Evolutionary conservation across 1,140 invertebrate species (phyloP), one percentile per base, ranked within the genome.

Genomic region (Philotrypesis tridentata): DNA sequence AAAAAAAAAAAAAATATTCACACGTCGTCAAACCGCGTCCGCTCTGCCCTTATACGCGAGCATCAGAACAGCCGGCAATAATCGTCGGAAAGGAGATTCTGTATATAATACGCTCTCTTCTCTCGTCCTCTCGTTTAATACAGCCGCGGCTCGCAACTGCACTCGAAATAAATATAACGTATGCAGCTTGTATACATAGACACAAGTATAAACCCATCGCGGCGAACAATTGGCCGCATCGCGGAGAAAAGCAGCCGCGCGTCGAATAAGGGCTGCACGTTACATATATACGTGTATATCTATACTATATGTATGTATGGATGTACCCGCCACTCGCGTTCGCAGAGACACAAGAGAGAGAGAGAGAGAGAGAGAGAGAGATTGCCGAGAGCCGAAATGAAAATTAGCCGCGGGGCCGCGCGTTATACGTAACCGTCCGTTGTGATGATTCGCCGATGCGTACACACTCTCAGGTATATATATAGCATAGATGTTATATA

Each of bases 381-480:
- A n/a, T n/a, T n/a, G n/a, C n/a, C n/a, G 48, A 14, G 48, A n/a
- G n/a, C 8, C 33, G 40, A 29, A 31, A 73, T 43, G 40, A 55
- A 73, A 71, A 73, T 73, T 73, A 55, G 71, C 71, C 40, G 48
- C 25, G 37, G 43, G 17, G 17, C 23, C 12, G 17, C 14, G 25
- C 14, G n/a, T n/a, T n/a, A n/a, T n/a, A n/a, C n/a, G n/a, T n/a
- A n/a, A n/a, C n/a, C n/a, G n/a, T 23, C 37, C 25, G 37, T 55
- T 65, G 21, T 82, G 63, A 6, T 25, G 61, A 76, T 81, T 79
- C 80, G 76, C 82, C 85, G 85, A 84, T 83, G 86, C 83, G 77
- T 80, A 3, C 74, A 31, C 68, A 6, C 21, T 37, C 21, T 29
- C 21, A 65, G 12, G 75, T 78, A 68, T 65, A 37, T 3, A 61